Conservation (phyloP, 2,888 invertebrate genomes). For the Stenodema calcarata region DNA sequence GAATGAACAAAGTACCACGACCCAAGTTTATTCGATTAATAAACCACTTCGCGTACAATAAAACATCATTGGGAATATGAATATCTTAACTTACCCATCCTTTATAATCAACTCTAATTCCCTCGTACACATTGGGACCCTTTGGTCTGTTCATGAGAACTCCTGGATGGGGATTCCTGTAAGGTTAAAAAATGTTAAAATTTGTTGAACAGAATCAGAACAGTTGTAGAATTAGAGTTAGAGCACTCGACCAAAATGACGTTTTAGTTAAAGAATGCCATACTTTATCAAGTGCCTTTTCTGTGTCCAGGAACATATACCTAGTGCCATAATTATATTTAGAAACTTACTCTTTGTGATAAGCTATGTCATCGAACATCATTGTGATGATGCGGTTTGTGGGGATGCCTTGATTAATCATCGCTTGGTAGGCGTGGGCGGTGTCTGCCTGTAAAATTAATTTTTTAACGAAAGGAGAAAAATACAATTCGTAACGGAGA, state of each 20-base stretch:
- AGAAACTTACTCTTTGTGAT: constrained; percentile 42
- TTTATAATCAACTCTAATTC: constrained; percentile 66
- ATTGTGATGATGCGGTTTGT: constrained; percentile 50
- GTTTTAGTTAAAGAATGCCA: too few relatives aligned
- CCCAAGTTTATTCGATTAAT: too few relatives aligned
- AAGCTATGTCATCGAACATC: constrained; percentile 54
- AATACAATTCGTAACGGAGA: too few relatives aligned
- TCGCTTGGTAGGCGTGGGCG: constrained; percentile 50
- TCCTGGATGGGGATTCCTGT: constrained; percentile 66
- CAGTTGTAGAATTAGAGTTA: too few relatives aligned
- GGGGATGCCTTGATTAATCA: constrained; percentile 44
- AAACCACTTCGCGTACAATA: too few relatives aligned
- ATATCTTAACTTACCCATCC: constrained; percentile 56
- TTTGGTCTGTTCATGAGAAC: constrained; percentile 66
- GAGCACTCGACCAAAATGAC: too few relatives aligned
- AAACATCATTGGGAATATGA: too few relatives aligned
- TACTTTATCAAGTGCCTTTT: too few relatives aligned
- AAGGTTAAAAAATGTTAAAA: background rate
- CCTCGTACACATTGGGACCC: constrained; percentile 66
- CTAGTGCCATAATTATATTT: background rate
- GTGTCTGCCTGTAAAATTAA: constrained; percentile 47
- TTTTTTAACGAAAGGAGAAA: too few relatives aligned
- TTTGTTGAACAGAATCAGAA: background rate
- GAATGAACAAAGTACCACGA: too few relatives aligned
- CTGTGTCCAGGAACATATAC: too few relatives aligned